These are phyloP conservation scores for Scaptomyza graminum DNA, from an alignment of 1,140 invertebrate species.

Conservation along the genomic window DNA sequence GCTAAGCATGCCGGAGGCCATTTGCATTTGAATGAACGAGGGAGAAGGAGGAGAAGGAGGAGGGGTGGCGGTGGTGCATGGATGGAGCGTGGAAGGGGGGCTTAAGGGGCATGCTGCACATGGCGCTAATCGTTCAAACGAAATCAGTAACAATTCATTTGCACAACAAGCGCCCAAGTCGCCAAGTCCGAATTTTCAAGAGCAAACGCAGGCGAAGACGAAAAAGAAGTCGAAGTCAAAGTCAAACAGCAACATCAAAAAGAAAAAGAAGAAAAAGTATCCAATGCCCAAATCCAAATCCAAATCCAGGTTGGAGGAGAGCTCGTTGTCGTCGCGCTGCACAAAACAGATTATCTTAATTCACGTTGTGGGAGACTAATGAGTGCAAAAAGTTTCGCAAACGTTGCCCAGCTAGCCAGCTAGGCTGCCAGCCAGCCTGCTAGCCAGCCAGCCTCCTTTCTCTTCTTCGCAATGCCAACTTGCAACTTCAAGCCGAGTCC, in stretches of 20 bases:
- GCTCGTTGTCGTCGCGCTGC: constrained; percentile 46
- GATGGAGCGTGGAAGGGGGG: not conserved
- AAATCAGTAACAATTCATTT: constrained; percentile 84
- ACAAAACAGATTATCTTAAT: constrained; percentile 79
- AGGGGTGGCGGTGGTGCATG: not conserved
- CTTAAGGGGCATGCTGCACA: constrained; percentile 18
- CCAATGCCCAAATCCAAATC: constrained; percentile 26
- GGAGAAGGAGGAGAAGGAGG: not conserved
- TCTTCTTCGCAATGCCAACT: too few relatives aligned
- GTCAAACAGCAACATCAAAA: not conserved
- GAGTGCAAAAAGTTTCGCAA: constrained; percentile 70
- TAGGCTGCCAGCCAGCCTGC: constrained; percentile 15
- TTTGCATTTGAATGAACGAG: constrained; percentile 65
- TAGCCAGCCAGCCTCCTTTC: constrained; percentile 22
- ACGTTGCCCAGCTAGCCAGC: constrained; percentile 6
- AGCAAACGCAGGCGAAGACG: constrained; percentile 7
- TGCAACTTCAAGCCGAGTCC: too few relatives aligned
- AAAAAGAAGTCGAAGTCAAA: not conserved
- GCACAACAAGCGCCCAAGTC: constrained; percentile 76
- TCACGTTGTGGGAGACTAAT: constrained; percentile 84
- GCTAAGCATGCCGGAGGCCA: constrained; percentile 69
- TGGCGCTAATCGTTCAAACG: constrained; percentile 82
- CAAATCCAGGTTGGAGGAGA: constrained; percentile 6
- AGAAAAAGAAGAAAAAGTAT: not conserved
- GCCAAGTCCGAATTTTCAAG: constrained; percentile 30